phyloP scores from a whole-genome alignment of 2,797 vertebrate species.

The Macropodus opercularis region DNA sequence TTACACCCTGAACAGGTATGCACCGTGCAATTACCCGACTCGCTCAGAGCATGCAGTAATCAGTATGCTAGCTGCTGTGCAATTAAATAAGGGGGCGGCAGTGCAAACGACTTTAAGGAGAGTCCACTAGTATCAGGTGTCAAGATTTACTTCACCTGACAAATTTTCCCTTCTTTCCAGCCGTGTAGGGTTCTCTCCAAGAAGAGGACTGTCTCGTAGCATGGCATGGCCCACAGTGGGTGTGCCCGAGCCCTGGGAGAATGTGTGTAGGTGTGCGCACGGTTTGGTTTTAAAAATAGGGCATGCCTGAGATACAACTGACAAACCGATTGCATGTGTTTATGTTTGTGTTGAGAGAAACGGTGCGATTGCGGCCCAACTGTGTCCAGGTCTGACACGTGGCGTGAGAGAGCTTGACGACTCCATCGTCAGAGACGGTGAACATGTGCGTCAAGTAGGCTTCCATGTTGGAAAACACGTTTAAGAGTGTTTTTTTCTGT shows the following conservation, averaged over 20 bases:
- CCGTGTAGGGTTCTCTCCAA: constrained; percentile 18
- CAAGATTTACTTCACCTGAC: constrained; percentile 62
- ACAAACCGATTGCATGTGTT: constrained; percentile 47
- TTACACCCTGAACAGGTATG: constrained; percentile 82
- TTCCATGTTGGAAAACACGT: constrained; percentile 21
- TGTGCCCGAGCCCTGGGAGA: constrained; percentile 74
- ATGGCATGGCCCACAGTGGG: constrained; percentile 55
- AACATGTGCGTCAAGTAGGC: too few species aligned
- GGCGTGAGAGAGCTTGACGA: constrained; percentile 20
- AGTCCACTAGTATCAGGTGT: constrained; percentile 65
- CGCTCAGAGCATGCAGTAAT: constrained; percentile 74
- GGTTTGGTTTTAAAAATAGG: constrained; percentile 71
- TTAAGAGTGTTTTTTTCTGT: constrained; percentile 1
- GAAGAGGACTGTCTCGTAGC: constrained; percentile 14
- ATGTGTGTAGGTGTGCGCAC: constrained; percentile 74
- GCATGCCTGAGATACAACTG: constrained; percentile 59
- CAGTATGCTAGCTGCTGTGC: constrained; percentile 68
- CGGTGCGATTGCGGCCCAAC: constrained; percentile 58
- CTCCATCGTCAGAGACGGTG: constrained; percentile 23
- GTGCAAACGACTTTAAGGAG: constrained; percentile 63
- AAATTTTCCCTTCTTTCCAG: constrained; percentile 40
- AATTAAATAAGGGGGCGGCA: constrained; percentile 65
- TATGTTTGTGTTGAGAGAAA: constrained; percentile 51
- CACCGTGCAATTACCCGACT: constrained; percentile 72
- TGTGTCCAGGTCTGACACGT: constrained; percentile 35